phyloP scores from a whole-genome alignment of 2,113 vertebrate species.

The Abramis brama region DNA sequence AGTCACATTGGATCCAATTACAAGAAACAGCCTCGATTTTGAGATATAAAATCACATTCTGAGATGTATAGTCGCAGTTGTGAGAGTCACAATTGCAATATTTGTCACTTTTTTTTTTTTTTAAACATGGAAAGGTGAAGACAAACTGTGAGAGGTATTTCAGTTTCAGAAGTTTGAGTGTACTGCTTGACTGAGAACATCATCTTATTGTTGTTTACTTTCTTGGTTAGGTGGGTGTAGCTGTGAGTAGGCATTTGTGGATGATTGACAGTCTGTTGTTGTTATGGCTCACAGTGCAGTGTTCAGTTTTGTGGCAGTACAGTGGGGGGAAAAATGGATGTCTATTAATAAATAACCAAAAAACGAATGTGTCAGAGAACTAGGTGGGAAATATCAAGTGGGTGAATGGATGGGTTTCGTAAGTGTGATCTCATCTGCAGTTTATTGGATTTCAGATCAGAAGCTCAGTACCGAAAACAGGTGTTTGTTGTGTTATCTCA shows the following conservation, averaged over 20 bases:
- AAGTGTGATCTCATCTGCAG: slow-evolving; percentile 45
- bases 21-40: too few species aligned
- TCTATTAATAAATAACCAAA: slow-evolving; percentile 49
- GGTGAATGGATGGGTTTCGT: slow-evolving; percentile 38
- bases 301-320: neutral
- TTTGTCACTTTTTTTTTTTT: too few species aligned
- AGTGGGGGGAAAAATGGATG: slow-evolving; percentile 32
- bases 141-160: slow-evolving; percentile 27
- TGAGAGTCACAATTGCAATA: too few species aligned
- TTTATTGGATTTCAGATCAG: slow-evolving; percentile 59
- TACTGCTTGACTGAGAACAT: slow-evolving; percentile 25
- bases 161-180: slow-evolving; percentile 31
- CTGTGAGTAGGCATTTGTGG: neutral
- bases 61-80: too few species aligned
- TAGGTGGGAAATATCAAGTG: slow-evolving; percentile 20
- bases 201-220: slow-evolving; percentile 58
- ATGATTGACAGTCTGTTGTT: slow-evolving; percentile 25
- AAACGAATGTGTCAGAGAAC: slow-evolving; percentile 35
- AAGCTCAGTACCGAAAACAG: slow-evolving; percentile 46
- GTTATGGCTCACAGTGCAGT: neutral
- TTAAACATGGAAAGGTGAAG: neutral
- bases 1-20: neutral
- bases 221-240: neutral
- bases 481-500: slow-evolving; percentile 43
- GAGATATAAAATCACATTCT: too few species aligned